These are phyloP conservation scores for Adoxophyes honmai DNA, from an alignment of 1,140 invertebrate genomes.

Conservation along the genomic window DNA sequence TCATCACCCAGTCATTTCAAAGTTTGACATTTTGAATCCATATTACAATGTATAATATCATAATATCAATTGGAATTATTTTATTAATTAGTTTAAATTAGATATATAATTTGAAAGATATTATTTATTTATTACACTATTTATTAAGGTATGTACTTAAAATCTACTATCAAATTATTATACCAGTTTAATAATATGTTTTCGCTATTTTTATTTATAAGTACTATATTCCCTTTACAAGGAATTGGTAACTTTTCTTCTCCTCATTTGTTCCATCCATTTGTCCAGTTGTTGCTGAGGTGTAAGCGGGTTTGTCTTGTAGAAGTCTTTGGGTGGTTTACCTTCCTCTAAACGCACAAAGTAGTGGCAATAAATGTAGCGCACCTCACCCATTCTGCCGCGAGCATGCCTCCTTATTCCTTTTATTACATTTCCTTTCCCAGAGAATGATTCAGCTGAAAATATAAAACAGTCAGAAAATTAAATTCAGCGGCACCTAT, in stretches of 20 bases:
- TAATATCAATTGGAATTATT: neutral
- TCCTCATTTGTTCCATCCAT: constrained; percentile 84
- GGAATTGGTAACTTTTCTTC: constrained; percentile 83
- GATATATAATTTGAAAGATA: constrained; percentile 2
- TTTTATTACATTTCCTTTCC: constrained; percentile 87
- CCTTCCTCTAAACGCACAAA: constrained; percentile 95
- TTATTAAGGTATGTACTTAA: constrained; percentile 5
- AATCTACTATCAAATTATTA: neutral
- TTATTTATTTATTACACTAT: constrained; percentile 3
- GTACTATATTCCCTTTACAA: constrained; percentile 73
- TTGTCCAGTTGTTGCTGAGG: constrained; percentile 85
- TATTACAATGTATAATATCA: too few relatives aligned
- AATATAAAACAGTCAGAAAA: too few relatives aligned
- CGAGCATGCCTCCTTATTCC: constrained; percentile 90
- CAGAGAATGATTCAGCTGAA: constrained; percentile 91
- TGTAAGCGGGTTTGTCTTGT: constrained; percentile 81
- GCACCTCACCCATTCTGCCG: constrained; percentile 82
- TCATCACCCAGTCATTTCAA: too few relatives aligned
- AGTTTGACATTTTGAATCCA: too few relatives aligned
- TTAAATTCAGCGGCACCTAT: too few relatives aligned
- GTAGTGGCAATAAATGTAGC: constrained; percentile 91
- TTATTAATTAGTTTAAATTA: neutral
- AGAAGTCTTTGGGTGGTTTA: constrained; percentile 90
- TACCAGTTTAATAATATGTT: neutral
- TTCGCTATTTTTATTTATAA: constrained; percentile 2